phyloP scores from a whole-genome alignment of 2,113 vertebrate genomes.

The Lanius collurio region DNA sequence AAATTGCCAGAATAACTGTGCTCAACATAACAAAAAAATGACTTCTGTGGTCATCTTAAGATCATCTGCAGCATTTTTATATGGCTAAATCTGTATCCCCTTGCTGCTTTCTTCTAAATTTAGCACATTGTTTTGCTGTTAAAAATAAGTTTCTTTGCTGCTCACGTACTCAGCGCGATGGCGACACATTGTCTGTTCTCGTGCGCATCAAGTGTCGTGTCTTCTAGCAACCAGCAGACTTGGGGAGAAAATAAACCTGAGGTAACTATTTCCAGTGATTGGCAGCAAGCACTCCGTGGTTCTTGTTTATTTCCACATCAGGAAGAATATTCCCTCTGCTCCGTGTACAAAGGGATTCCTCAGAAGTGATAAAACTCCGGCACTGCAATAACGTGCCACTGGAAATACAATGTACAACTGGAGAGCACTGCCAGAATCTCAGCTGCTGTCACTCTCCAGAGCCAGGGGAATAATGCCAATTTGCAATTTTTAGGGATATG shows the following conservation, averaged over 20 bases:
- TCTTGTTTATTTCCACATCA: not conserved
- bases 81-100: not conserved
- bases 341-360: constrained; percentile 40
- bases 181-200: constrained; percentile 1
- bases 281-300: not conserved
- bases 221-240: not conserved
- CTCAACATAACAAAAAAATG: not conserved
- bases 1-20: not conserved
- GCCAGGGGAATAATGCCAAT: not conserved
- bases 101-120: not conserved
- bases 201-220: not conserved
- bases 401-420: not conserved
- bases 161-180: not conserved
- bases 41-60: not conserved
- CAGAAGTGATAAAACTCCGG: not conserved
- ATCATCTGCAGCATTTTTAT: not conserved
- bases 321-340: not conserved
- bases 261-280: not conserved
- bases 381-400: not conserved
- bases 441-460: not conserved
- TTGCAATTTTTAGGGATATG: not conserved
- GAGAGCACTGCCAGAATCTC: not conserved
- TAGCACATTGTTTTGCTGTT: constrained; percentile 45
- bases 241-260: constrained; percentile 28
- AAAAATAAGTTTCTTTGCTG: constrained; percentile 43